A percentile compares a stretch with the other conserved stretches of the same genome.
These are phyloP conservation scores for Ceryle rudis DNA, from an alignment of 2,797 vertebrate genomes.

Conservation along the genomic window DNA sequence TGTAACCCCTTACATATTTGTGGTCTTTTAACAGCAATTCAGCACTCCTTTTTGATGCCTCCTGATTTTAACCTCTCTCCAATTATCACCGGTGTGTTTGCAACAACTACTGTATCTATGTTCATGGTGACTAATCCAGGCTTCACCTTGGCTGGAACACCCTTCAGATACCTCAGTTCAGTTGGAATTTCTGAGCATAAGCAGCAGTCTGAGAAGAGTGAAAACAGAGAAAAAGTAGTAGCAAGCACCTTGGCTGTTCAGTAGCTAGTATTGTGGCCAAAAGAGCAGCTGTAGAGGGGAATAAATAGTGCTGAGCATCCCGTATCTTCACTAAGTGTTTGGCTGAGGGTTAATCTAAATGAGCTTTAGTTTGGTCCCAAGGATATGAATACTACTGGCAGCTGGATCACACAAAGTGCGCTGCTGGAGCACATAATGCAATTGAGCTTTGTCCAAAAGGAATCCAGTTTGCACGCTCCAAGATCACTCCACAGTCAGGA, in stretches of 20 bases:
- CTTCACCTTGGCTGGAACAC: not conserved
- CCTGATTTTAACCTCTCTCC: not conserved
- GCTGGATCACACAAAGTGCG: not conserved
- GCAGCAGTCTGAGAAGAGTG: not conserved
- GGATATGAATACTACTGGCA: not conserved
- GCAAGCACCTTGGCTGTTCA: not conserved
- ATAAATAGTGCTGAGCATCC: not conserved
- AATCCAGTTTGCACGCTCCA: not conserved
- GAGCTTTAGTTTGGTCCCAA: not conserved
- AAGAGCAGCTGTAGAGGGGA: not conserved
- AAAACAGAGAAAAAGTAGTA: not conserved
- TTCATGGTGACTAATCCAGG: not conserved
- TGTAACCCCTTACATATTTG: not conserved
- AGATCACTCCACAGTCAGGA: not conserved
- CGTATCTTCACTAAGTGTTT: not conserved
- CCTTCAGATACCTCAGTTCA: not conserved
- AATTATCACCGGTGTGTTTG: not conserved
- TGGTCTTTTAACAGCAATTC: not conserved
- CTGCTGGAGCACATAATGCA: not conserved
- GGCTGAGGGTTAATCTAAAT: not conserved
- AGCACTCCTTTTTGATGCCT: not conserved
- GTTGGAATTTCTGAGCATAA: not conserved
- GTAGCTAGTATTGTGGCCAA: not conserved
- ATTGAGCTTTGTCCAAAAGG: not conserved
- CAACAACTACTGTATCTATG: not conserved